Conservation (phyloP, 2,113 vertebrate genomes). For the Potamarius usumacintae region DNA sequence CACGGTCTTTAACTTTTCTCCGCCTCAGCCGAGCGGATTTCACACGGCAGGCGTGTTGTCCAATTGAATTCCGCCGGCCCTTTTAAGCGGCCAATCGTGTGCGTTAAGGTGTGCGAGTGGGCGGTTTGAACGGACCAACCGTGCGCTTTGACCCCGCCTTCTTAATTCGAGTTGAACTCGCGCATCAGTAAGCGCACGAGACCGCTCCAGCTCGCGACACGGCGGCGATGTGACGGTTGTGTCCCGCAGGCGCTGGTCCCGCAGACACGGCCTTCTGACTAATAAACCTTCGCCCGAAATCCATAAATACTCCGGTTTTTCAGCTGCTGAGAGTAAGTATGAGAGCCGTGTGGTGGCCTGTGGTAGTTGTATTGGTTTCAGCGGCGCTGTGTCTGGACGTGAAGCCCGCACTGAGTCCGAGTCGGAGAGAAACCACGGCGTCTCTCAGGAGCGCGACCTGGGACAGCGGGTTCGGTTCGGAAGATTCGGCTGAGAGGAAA, state of each 20-base stretch:
- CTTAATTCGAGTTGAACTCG: conserved; percentile 5
- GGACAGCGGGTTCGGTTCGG: conserved; percentile 31
- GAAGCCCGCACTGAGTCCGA: conserved; percentile 35
- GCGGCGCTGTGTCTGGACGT: conserved; percentile 60
- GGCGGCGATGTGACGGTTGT: neutral
- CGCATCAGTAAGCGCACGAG: conserved; percentile 4
- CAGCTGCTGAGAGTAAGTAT: conserved; percentile 55
- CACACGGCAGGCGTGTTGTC: neutral
- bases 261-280: neutral
- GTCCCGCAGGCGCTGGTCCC: neutral
- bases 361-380: conserved; percentile 57
- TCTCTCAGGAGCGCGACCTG: conserved; percentile 28
- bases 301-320: neutral
- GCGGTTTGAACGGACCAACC: conserved; percentile 20
- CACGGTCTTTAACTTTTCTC: neutral
- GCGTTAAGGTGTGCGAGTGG: neutral
- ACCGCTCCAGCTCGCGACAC: neutral
- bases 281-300: neutral
- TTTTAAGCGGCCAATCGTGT: neutral
- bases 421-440: conserved; percentile 44
- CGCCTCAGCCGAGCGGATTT: neutral
- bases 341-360: conserved; percentile 56
- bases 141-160: neutral
- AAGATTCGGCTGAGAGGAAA: conserved; percentile 56
- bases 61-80: neutral